Percentiles rank a stretch among this genome's conserved stretches.
Conservation (phyloP, 2,888 invertebrate species). For the Diaphora mendica region DNA sequence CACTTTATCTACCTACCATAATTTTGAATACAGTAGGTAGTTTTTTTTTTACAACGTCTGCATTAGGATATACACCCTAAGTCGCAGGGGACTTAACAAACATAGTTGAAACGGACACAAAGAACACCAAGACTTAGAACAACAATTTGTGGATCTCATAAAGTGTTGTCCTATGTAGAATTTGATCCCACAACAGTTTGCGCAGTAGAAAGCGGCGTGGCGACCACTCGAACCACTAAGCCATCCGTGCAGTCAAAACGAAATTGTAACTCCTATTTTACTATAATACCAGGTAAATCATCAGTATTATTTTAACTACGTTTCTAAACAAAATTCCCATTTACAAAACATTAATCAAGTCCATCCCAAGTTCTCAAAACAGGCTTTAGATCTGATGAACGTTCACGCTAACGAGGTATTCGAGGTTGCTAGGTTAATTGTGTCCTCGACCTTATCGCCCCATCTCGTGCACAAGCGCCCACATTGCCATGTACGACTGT, state of each 20-base stretch:
- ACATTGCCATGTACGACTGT: conserved; percentile 66
- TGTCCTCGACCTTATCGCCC: conserved; percentile 52
- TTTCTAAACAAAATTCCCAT: neutral
- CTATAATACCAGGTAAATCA: neutral
- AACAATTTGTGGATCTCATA: too few relatives aligned
- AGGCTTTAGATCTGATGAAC: conserved; percentile 48
- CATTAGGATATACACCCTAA: too few relatives aligned
- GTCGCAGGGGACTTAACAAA: too few relatives aligned
- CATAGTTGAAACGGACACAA: too few relatives aligned
- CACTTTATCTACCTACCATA: too few relatives aligned
- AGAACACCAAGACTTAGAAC: too few relatives aligned
- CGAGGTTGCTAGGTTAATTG: conserved; percentile 75
- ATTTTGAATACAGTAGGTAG: neutral
- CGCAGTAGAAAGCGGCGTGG: too few relatives aligned
- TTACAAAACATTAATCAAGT: conserved; percentile 25
- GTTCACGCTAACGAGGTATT: conserved; percentile 61
- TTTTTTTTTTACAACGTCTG: too few relatives aligned
- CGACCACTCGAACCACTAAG: too few relatives aligned
- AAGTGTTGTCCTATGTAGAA: too few relatives aligned
- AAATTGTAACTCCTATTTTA: neutral
- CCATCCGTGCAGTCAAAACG: too few relatives aligned
- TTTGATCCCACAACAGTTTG: too few relatives aligned
- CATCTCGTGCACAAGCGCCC: conserved; percentile 48
- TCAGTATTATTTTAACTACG: neutral
- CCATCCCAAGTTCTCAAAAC: conserved; percentile 32